phyloP scores from a whole-genome alignment of 2,888 invertebrate genomes.

The Nesidiocoris tenuis region DNA sequence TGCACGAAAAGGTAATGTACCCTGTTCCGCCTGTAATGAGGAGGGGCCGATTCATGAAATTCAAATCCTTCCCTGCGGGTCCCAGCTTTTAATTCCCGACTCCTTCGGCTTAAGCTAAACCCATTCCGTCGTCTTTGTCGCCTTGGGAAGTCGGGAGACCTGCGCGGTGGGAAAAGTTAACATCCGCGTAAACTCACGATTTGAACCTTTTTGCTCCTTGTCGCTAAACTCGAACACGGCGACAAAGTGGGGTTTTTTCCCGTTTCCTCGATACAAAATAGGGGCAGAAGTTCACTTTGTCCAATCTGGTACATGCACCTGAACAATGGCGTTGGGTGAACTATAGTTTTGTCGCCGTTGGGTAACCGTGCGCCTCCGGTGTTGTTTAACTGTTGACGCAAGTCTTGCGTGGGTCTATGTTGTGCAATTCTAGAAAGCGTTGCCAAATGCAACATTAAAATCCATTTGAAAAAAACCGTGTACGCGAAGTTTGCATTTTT shows the following conservation, averaged over 20 bases:
- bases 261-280: not conserved
- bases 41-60: constrained; percentile 34
- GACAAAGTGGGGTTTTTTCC: not conserved
- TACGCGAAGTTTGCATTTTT: no score
- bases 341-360: not conserved
- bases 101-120: constrained; percentile 3
- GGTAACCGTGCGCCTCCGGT: not conserved
- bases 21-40: constrained; percentile 17
- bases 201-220: constrained; percentile 5
- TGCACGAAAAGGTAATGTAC: constrained; percentile 28
- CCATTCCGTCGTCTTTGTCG: not conserved
- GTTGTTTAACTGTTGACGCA: constrained; percentile 9
- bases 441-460: no score
- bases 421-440: constrained; percentile 22
- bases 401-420: constrained; percentile 5
- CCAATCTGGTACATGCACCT: not conserved
- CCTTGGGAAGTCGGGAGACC: not conserved
- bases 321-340: not conserved
- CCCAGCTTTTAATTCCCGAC: constrained; percentile 20
- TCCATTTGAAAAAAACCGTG: no score
- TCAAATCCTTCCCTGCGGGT: constrained; percentile 13
- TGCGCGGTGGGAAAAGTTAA: not conserved
- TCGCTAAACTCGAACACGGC: not conserved
- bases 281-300: not conserved
- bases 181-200: constrained; percentile 18